Base-by-base conservation (phyloP, 2,797 vertebrate genomes). In the Oreochromis grahami region DNA sequence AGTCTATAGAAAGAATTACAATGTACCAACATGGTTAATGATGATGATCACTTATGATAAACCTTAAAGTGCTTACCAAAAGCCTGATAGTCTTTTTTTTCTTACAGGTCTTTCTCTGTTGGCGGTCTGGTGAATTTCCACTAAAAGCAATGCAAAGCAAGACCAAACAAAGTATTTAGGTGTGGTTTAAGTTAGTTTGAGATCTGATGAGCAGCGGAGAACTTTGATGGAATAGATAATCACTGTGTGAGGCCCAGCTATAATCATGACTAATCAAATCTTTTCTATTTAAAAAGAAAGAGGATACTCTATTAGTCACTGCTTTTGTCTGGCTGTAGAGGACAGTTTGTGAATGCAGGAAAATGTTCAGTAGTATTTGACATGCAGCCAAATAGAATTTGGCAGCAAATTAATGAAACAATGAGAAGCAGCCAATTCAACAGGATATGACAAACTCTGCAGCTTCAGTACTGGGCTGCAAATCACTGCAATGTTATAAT, bases 331-430 rank as follows among this genome's bases (percentile, higher is more conserved):
- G 19, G 52, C 70, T 51, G 38, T 29, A 74, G 4, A 84, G 78
- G 81, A 53, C 55, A 78, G 51, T 83, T 68, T 65, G 52, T 83
- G 86, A 76, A 79, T 78, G 45, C 50, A 79, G 38, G 24, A 58
- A 77, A 74, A 52, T n/a, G 21, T 63, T 84, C 36, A 72, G 58
- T 52, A 45, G 83, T 43, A 41, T 52, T 65, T 86, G 80, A 85
- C 63, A 76, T 34, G 17, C 15, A 82, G 87, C 80, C 83, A 86
- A 85, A 45, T 2, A 24, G 19, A 77, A 65, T 85, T 85, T 88
- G 87, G 85, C 87, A 86, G 87, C 63, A 84, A 91, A 83, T 84
- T 82, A 80, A 41, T 63, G 72, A 52, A 36, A 50, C 72, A 79
- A 78, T 24, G 45, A 87, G 17, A 83, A 41, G 24, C 43, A 70